Base-by-base conservation (phyloP, 1,140 invertebrate genomes). In the Ericerus pela region DNA sequence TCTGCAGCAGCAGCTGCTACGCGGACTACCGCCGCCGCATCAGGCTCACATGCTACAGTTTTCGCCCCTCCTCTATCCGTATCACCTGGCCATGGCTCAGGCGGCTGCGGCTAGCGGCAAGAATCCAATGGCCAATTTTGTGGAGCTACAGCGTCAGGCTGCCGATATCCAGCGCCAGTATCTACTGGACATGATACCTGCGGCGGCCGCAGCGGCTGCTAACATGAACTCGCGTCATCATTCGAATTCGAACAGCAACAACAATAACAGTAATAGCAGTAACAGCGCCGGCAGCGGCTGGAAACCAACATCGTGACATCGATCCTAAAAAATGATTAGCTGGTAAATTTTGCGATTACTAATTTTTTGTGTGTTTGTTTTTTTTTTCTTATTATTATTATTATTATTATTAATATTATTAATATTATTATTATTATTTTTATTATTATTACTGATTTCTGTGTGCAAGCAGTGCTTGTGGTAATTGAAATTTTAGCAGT, bases 101-200 rank as follows among this genome's bases (percentile, higher is more conserved):
- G 41, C 41, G 11, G 79, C 71, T 24, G n/a, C n/a, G n/a, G 70
- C 71, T 55, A 62, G 65, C 58, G 71, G 71, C 51, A 69, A 72
- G 29, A 73, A 71, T 64, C 63, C 66, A 28, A 61, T 65, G 16
- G 73, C 75, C 6, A 79, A 76, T 63, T 67, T 80, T 59, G 81
- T 79, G 0, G 85, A 88, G 57, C 72, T 88, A 62, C 85, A 87
- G 67, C 75, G 85, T 41, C 76, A 77, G 62, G 82, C 85, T 47
- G 83, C 83, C 14, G 91, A 96, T 66, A 72, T 95, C 38, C 93
- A 97, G 70, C 78, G 92, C 43, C 92, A 96, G 72, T 96, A 95
- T 77, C 75, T 97, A 59, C 76, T 96, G 26, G 92, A 97, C 68
- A 94, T 96, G 88, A 93, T 96, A 63, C 88, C 89, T 22, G 41